A percentile compares a stretch with the other conserved stretches of the same genome.
Conservation (phyloP, 2,113 vertebrate genomes). For the Sturnira hondurensis region DNA sequence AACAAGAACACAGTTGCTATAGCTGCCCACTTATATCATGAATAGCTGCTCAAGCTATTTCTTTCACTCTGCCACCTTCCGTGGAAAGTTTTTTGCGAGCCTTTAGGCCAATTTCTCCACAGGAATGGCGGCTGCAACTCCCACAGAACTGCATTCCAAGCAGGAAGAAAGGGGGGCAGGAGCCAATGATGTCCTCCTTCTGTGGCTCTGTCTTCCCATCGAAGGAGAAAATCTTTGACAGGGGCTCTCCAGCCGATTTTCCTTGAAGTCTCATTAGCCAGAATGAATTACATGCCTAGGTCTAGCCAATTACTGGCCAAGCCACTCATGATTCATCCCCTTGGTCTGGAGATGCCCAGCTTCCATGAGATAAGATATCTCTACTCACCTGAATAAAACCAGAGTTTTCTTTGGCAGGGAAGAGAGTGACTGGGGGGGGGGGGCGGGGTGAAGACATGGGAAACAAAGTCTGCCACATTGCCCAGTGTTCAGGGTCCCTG, state of each 20-base stretch:
- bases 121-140: background rate
- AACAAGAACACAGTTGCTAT: background rate
- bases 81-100: background rate
- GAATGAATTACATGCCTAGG: background rate
- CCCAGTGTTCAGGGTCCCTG: background rate
- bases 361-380: background rate
- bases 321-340: background rate
- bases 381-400: background rate
- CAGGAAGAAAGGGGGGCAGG: background rate
- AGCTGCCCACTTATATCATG: background rate
- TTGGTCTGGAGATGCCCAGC: background rate
- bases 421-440: background rate
- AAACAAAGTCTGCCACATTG: background rate
- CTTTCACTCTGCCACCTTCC: background rate
- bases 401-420: background rate
- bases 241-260: background rate
- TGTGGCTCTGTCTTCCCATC: background rate
- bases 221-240: background rate
- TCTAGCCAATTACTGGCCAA: background rate
- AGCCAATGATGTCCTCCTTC: background rate
- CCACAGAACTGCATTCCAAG: background rate
- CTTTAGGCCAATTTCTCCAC: background rate
- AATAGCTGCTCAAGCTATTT: background rate
- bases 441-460: background rate
- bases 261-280: background rate